Evolutionary conservation across 1,140 invertebrate genomes (phyloP).

Genomic region (Papilio polyxenes): DNA sequence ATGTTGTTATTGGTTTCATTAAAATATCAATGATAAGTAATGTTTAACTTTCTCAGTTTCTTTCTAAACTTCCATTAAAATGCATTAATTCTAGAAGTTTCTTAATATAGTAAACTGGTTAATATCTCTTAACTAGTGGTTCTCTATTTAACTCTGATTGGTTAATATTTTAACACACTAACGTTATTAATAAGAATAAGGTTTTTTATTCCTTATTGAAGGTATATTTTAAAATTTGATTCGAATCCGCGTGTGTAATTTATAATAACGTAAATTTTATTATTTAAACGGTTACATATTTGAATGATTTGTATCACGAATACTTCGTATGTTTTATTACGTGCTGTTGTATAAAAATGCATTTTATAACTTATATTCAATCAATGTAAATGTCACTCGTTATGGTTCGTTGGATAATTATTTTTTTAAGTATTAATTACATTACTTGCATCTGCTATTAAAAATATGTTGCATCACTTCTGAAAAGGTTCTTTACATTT

Average conservation of each 20-base stretch:
- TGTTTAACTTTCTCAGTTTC: too few species aligned
- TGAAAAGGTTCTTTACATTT: too few species aligned
- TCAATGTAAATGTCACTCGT: background rate
- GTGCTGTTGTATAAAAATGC: background rate
- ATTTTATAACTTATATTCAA: slow-evolving; percentile 8
- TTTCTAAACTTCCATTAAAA: too few species aligned
- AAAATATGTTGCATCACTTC: too few species aligned
- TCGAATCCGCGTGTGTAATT: background rate
- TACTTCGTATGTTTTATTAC: background rate
- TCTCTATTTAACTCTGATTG: too few species aligned
- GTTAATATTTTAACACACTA: too few species aligned
- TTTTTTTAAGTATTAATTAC: background rate
- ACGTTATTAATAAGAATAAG: too few species aligned
- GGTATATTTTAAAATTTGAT: slow-evolving; percentile 12
- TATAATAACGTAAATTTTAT: slow-evolving; percentile 7
- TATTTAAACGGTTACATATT: slow-evolving; percentile 16
- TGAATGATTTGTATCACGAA: background rate
- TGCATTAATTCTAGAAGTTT: too few species aligned
- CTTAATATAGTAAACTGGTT: too few species aligned
- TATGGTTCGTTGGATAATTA: background rate
- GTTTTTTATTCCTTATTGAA: background rate
- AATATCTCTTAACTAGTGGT: too few species aligned
- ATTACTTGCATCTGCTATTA: background rate
- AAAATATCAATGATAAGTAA: too few species aligned
- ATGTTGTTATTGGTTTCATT: too few species aligned